Evolutionary conservation across 2,888 invertebrate species (phyloP), one percentile per base, ranked within the genome.

Genomic region (Cephus rjabovi): DNA sequence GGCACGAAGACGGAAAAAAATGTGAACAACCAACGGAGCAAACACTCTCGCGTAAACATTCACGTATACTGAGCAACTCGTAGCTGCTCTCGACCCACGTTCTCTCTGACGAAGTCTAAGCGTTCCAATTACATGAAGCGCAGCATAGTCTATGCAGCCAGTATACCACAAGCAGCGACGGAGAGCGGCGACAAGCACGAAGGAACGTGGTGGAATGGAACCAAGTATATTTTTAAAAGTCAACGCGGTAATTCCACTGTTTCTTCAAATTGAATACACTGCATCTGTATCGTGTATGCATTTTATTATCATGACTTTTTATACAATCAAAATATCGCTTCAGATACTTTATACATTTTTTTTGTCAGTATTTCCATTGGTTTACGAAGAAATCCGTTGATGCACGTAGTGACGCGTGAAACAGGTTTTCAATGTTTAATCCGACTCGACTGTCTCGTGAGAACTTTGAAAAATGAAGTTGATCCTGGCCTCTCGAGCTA

Each of bases 81-180:
- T 34, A 31, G 71, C 33, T 31, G 71, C 71, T 71, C 71, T 31
- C 33, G 71, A 71, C 34, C 71, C 33, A 71, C 71, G 71, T 71
- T 71, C 56, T 56, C 56, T 33, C 71, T 31, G 33, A 34, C 71
- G 33, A 70, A 11, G 71, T 34, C 12, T 71, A 31, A 12, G 3
- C 71, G 71, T 31, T 71, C 71, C 71, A 71, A 71, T 71, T 71
- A 34, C 71, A 71, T 71, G 33, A 56, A 56, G 23, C 56, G 9
- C 56, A 23, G 56, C 56, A 23, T 56, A 56, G 56, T 9, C 23
- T 56, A 15, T 56, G 56, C 23, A 40, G 3, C 9, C 56, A 23
- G 56, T 56, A 56, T 56, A 23, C 23, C 23, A 23, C 23, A 23
- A 56, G 56, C 23, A 6, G 23, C 56, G 23, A 56, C 9, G 56